Evolutionary conservation across 92 coral and sea anemone genomes (phyloP).

Genomic region (Epizoanthus scotinus): DNA sequence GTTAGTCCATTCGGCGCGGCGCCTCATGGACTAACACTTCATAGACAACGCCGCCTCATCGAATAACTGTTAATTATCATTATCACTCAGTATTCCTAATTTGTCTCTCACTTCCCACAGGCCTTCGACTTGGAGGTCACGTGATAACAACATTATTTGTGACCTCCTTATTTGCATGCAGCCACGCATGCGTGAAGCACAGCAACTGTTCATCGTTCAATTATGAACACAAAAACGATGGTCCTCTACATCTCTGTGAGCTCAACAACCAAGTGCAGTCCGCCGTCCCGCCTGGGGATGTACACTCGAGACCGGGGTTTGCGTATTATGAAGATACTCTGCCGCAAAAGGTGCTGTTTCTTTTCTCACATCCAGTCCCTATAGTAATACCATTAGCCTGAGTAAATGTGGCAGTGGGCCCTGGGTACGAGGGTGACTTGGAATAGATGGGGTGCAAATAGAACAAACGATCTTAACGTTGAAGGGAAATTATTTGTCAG

Average conservation of each 20-base stretch:
- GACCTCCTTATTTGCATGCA: slow-evolving; percentile 21
- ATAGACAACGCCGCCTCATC: too few species aligned
- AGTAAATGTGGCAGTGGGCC: too few species aligned
- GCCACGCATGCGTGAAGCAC: slow-evolving; percentile 31
- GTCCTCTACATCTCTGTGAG: slow-evolving; percentile 10
- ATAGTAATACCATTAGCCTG: too few species aligned
- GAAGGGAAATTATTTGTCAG: too few species aligned
- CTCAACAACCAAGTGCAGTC: slow-evolving; percentile 4
- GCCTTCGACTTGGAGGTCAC: slow-evolving; percentile 12
- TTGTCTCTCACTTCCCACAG: slow-evolving; percentile 3
- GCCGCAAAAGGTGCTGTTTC: background rate
- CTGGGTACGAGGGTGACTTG: too few species aligned
- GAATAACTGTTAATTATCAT: too few species aligned
- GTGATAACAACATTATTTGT: slow-evolving; percentile 14
- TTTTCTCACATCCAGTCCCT: background rate
- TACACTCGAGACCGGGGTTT: slow-evolving; percentile 1
- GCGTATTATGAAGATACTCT: slow-evolving; percentile 18
- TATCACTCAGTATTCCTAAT: background rate
- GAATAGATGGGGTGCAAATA: too few species aligned
- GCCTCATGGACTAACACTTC: too few species aligned
- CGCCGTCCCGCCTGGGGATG: background rate
- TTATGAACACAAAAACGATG: slow-evolving; percentile 4
- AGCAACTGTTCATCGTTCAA: slow-evolving; percentile 24
- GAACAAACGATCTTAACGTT: too few species aligned
- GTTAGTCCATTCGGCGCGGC: too few species aligned